phyloP scores from a whole-genome alignment of 2,113 vertebrate species.

The Bungarus multicinctus region DNA sequence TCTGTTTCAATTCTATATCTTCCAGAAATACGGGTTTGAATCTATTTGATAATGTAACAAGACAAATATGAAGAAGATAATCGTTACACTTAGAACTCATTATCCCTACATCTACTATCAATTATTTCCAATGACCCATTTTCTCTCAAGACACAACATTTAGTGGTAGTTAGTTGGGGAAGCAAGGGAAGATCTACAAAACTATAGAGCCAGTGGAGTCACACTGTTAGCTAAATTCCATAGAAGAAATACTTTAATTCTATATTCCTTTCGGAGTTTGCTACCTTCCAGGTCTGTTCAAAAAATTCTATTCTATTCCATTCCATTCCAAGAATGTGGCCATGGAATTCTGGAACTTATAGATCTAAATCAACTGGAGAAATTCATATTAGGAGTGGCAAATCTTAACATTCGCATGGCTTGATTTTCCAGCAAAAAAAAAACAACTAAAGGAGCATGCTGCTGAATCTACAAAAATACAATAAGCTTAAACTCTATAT shows the following conservation, averaged over 20 bases:
- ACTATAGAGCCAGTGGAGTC: background rate
- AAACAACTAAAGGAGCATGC: background rate
- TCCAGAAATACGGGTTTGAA: conserved; percentile 24
- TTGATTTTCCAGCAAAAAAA: background rate
- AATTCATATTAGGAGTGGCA: background rate
- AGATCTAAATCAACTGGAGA: background rate
- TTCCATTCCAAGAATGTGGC: background rate
- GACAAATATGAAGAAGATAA: background rate
- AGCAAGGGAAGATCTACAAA: background rate
- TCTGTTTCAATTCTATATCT: background rate
- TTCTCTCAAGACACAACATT: background rate
- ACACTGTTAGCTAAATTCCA: background rate
- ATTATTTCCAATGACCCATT: background rate
- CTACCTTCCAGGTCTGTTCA: background rate
- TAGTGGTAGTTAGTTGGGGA: background rate
- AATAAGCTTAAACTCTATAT: background rate
- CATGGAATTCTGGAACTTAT: background rate
- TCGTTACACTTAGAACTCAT: background rate
- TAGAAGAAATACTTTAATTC: background rate
- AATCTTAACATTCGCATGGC: background rate
- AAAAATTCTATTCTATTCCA: background rate
- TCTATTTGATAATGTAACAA: background rate
- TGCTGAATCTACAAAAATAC: background rate
- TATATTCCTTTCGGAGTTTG: background rate
- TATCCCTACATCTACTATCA: background rate